Conservation (phyloP, 2,113 vertebrate genomes). For the Thinocorus orbignyianus region DNA sequence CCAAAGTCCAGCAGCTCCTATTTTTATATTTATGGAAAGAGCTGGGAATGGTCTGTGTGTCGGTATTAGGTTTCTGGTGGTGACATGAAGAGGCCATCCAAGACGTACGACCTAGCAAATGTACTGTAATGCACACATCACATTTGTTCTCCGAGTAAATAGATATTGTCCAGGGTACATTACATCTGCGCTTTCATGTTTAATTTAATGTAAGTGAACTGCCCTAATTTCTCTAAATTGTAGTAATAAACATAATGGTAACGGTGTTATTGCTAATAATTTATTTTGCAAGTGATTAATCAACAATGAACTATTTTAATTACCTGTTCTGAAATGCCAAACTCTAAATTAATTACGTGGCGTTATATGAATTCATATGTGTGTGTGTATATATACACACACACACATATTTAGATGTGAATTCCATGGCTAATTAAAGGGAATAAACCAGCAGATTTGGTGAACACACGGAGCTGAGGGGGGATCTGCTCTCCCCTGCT, state of each 20-base stretch:
- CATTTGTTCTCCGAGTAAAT: constrained; percentile 33
- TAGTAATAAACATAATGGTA: constrained; percentile 34
- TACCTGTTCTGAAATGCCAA: constrained; percentile 58
- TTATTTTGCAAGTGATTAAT: constrained; percentile 58
- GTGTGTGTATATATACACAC: background rate
- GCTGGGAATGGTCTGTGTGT: constrained; percentile 3
- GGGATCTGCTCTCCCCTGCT: background rate
- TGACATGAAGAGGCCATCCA: constrained; percentile 16
- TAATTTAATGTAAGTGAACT: constrained; percentile 63
- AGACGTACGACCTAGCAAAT: constrained; percentile 59
- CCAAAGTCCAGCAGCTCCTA: constrained; percentile 8
- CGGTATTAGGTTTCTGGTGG: background rate
- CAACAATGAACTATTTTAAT: constrained; percentile 62
- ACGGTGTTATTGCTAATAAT: constrained; percentile 37
- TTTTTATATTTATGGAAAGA: background rate
- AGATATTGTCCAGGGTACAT: constrained; percentile 54
- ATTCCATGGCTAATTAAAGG: constrained; percentile 46
- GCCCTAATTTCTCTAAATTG: constrained; percentile 68
- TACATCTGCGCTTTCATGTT: constrained; percentile 50
- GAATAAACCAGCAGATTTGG: background rate
- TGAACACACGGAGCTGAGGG: background rate
- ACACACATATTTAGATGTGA: background rate
- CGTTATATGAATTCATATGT: constrained; percentile 29
- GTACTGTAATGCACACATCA: constrained; percentile 54
- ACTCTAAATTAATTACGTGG: constrained; percentile 53